Base-by-base conservation (phyloP, 2,113 vertebrate species). In the Parotia lawesii region DNA sequence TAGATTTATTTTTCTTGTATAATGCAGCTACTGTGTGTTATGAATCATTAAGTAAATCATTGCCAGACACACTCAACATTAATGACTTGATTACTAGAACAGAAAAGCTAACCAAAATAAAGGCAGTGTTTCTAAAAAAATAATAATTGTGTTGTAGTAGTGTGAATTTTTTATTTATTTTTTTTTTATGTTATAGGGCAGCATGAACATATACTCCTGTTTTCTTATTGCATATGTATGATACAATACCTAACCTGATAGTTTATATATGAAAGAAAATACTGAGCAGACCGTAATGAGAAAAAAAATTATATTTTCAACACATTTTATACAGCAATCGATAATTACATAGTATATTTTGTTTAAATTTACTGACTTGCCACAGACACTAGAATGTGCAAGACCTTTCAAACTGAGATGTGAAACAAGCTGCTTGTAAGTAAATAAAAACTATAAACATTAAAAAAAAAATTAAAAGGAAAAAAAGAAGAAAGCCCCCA, bases 31-130 rank as follows among this genome's bases (percentile, higher is more conserved):
- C 94, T 97, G 93, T 96, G 83, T 95, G 61, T 92, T 95, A 87
- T 70, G 93, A 97, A 97, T 85, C 91, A 87, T 95, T 88, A 96
- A 95, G 92, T 96, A 95, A 96, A 95, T 96, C 89, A 95, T 73
- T 97, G 84, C 88, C 94, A 97, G 90, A 92, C 89, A 97, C 83
- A 93, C 48, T 97, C 76, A 88, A 66, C 95, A 96, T 95, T 97
- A 97, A 96, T 95, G 85, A 89, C 92, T 96, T 75, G 69, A 96
- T 97, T 97, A 96, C 89, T 95, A 91, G 87, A 97, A 97, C 56
- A 96, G 96, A 95, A 97, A 96, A 94, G 56, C 64, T 69, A 95
- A 78, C 92, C 60, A 91, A 97, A 96, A 94, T 94, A 96, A 96
- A 96, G 50, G 72, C 64, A 85, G 75, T 57, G 31, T 79, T 3